phyloP scores from a whole-genome alignment of 2,113 vertebrate genomes.

The Struthidea cinerea region DNA sequence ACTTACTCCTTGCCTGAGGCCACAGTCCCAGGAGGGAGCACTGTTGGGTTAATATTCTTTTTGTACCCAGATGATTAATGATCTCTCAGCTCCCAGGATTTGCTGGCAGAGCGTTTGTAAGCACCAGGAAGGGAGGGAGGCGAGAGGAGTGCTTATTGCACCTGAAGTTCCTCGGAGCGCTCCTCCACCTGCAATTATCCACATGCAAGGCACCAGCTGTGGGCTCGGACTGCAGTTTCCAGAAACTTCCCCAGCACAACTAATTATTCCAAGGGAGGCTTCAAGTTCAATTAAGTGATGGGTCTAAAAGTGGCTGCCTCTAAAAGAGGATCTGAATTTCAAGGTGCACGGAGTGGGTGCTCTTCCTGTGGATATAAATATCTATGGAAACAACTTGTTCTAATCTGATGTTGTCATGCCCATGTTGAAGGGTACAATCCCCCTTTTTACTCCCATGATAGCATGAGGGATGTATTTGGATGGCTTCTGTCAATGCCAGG shows the following conservation, averaged over 20 bases:
- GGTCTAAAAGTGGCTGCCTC: not conserved
- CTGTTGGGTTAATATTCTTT: not conserved
- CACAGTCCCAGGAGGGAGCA: not conserved
- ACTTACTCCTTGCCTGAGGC: not conserved
- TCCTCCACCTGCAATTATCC: not conserved
- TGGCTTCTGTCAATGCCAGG: not conserved
- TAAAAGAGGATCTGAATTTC: not conserved
- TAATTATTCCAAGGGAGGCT: not conserved
- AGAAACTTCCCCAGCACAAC: not conserved
- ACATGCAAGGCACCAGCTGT: fast-evolving
- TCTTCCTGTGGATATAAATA: not conserved
- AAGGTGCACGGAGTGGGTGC: fast-evolving
- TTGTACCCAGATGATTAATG: not conserved
- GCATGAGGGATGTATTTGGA: fast-evolving
- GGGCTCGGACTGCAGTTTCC: not conserved
- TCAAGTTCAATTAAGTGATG: not conserved
- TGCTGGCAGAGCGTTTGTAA: not conserved
- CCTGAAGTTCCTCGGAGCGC: not conserved
- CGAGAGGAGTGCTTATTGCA: no score
- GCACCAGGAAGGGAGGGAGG: not conserved
- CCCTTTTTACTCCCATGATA: not conserved
- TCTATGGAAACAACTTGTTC: not conserved
- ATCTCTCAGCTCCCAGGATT: not conserved
- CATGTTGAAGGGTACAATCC: fast-evolving
- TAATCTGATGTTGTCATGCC: no score